Percentiles rank a stretch among this genome's conserved stretches.
These are phyloP conservation scores for Loriculus beryllinus DNA, from an alignment of 2,797 vertebrate species.

Conservation along the genomic window DNA sequence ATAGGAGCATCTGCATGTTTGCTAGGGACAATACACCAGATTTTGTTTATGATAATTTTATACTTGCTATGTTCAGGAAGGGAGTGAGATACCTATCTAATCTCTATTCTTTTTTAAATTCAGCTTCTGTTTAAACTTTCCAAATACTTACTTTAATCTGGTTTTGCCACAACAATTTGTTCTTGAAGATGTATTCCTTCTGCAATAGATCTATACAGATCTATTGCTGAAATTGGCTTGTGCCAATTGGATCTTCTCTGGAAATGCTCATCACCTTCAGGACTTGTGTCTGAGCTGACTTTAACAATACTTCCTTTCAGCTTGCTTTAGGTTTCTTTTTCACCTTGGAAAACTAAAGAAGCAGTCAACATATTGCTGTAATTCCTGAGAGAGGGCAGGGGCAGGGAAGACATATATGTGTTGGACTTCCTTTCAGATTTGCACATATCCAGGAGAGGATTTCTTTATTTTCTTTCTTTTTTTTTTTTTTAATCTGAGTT, in stretches of 20 bases:
- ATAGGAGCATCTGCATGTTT: conserved; percentile 34
- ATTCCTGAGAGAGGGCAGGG: neutral
- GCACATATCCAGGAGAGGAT: neutral
- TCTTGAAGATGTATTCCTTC: neutral
- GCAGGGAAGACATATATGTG: rapidly evolving
- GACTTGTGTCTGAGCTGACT: neutral
- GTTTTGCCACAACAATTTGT: neutral
- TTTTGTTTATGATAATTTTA: conserved; percentile 53
- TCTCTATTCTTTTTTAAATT: neutral
- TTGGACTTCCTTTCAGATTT: neutral
- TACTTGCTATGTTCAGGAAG: neutral
- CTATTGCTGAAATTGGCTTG: neutral
- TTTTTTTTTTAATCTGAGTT: neutral
- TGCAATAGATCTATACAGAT: neutral
- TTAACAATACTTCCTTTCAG: neutral
- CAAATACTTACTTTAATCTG: neutral
- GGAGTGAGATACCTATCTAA: neutral
- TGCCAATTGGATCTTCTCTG: neutral
- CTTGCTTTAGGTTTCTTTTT: neutral
- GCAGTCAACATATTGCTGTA: neutral
- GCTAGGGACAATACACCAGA: neutral
- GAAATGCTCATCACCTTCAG: neutral
- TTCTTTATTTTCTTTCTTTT: too few species aligned
- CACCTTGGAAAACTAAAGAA: neutral
- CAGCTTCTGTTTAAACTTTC: neutral